phyloP scores from a whole-genome alignment of 2,113 vertebrate genomes.

The Sinocyclocheilus rhinocerous region DNA sequence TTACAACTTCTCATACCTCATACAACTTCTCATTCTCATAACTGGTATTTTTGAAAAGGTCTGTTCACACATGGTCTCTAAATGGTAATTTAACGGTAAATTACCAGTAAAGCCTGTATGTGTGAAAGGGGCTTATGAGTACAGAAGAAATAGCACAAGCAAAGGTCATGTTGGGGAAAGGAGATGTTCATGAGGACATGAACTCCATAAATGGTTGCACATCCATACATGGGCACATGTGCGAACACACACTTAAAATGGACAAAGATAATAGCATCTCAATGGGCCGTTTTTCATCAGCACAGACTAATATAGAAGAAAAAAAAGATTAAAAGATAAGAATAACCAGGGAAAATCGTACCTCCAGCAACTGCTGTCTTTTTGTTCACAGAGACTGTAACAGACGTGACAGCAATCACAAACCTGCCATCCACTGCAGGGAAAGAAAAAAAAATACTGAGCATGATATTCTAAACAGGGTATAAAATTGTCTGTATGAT shows the following conservation, averaged over 20 bases:
- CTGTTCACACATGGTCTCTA: no score
- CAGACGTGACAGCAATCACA: slow-evolving; percentile 83
- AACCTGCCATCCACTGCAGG: slow-evolving; percentile 46
- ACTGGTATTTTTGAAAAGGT: no score
- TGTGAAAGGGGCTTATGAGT: no score
- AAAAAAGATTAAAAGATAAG: slow-evolving; percentile 1
- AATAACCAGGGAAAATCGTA: slow-evolving; percentile 69
- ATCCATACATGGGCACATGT: slow-evolving; percentile 23
- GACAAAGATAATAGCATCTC: slow-evolving; percentile 6
- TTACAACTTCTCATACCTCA: no score
- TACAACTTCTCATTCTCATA: no score
- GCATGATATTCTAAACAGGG: background rate
- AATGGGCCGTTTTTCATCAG: background rate
- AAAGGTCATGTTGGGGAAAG: background rate
- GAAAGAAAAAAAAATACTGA: slow-evolving; percentile 4
- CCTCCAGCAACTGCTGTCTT: slow-evolving; percentile 93
- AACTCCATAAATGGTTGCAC: slow-evolving; percentile 32
- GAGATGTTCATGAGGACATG: background rate
- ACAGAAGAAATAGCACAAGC: background rate
- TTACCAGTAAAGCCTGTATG: no score
- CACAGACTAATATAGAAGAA: background rate
- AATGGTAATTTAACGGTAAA: no score
- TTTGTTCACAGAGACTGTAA: slow-evolving; percentile 83
- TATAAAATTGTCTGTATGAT: background rate
- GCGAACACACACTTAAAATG: slow-evolving; percentile 7